Evolutionary conservation across 1,140 invertebrate species (phyloP), one percentile per base, ranked within the genome.

Genomic region (Rhynchophorus ferrugineus): DNA sequence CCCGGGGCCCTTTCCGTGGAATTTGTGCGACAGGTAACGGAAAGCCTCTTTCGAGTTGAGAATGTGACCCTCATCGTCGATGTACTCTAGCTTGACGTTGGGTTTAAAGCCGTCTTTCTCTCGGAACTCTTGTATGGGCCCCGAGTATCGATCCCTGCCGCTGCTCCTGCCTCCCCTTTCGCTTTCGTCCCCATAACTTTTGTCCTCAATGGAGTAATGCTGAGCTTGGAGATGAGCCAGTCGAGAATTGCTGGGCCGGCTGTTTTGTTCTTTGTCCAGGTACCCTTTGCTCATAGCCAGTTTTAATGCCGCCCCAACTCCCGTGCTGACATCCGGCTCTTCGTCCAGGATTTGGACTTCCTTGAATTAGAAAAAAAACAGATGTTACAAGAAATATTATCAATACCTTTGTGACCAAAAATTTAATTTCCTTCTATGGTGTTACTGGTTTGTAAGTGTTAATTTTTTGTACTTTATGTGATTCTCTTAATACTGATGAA

Each of bases 1-100:
- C 38, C 96, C 95, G 6, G 95, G 93, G 13, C 94, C 95, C 77
- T 99, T 99, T 16, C 97, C 97, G 75, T 99, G 97, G 71, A 99
- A 99, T 72, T 97, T 95, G 69, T 98, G 95, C 13, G 91, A 95
- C 11, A 96, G 73, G 75, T 91, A 90, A 35, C 60, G 87, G 72
- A 99, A 99, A 13, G 97, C 97, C 78, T 99, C 96, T 71, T 99
- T 99, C 19, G 86, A 82, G 61, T 84, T 89, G 44, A 99, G 76
- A 46, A 89, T 78, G 44, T 86, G 79, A 2, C 96, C 96, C 68
- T 90, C 87, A 66, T 98, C 94, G 73, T 99, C 95, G 50, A 95
- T 94, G 66, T 99, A 99, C 65, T 97, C 94, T 56, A 99, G 74
- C 72, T 97, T 96, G 6, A 98, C 86, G 69, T 93, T 91, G 0